A percentile compares a stretch with the other conserved stretches of the same genome.
Evolutionary conservation across 1,140 invertebrate species (phyloP).

Genomic region (Zaprionus ghesquierei): DNA sequence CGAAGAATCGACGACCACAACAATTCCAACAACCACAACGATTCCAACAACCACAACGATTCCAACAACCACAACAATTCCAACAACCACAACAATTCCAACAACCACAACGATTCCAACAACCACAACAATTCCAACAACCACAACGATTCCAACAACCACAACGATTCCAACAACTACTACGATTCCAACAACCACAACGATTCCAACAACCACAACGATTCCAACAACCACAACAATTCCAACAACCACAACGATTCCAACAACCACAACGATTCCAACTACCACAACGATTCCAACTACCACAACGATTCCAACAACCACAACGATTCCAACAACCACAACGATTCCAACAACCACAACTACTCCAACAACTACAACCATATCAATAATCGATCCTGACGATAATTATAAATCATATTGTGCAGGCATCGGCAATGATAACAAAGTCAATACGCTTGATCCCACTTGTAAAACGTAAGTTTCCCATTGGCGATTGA

Average conservation of each 20-base stretch:
- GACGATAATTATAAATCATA: not conserved
- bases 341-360: not conserved
- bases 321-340: not conserved
- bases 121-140: not conserved
- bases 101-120: not conserved
- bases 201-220: not conserved
- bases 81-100: not conserved
- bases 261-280: slow-evolving; percentile 9
- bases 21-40: not conserved
- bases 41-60: not conserved
- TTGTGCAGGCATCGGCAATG: not conserved
- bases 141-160: not conserved
- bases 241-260: not conserved
- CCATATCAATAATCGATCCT: not conserved
- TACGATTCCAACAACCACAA: not conserved
- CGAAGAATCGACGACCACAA: not conserved
- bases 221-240: not conserved
- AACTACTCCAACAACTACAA: not conserved
- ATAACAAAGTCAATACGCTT: slow-evolving; percentile 7
- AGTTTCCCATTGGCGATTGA: not conserved
- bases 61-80: slow-evolving; percentile 9
- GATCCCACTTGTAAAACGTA: slow-evolving; percentile 49
- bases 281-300: not conserved
- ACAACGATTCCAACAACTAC: not conserved
- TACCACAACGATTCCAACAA: not conserved